Evolutionary conservation across 1,140 invertebrate genomes (phyloP), one percentile per base, ranked within the genome.

Genomic region (Lysiphlebus fabarum): DNA sequence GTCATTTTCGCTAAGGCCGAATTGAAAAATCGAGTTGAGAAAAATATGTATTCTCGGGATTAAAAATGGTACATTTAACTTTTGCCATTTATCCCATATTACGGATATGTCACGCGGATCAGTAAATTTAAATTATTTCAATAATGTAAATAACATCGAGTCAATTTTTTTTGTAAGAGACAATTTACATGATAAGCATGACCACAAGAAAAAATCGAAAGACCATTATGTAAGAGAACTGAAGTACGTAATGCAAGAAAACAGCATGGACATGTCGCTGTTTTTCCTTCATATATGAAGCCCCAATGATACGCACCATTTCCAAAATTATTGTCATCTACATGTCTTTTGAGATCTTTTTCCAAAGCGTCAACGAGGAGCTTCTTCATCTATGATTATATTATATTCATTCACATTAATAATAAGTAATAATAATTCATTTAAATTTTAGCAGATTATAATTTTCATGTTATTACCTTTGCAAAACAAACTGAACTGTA

Each of bases 151-250:
- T 72, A 71, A 64, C 77, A 80, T 48, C 59, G 71, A 42, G 67
- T 69, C 37, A 79, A 64, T 66, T 79, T 79, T 64, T 78, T 79
- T 43, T 80, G 70, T 62, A 78, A 72, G 66, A 79, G 71, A 70
- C 77, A 79, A 63, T 77, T 78, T 0, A 80, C 75, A 40, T 81
- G 79, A 45, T 79, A 81, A 12, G 72, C 71, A 56, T 81, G 78
- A 41, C 77, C 77, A 61, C 79, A 81, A 11, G 71, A 65, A 56
- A 81, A 81, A 38, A 80, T 67, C 49, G 72, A 73, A 11, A 80
- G 70, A 12, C 78, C 79, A 58, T 72, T 77, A 38, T 76, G 73
- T 45, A 80, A 58, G 8, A 81, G 63, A 58, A 78, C 69, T 53
- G 75, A 73, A 2, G 79, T 79, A 58, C 74, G 70, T 38, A 81